Conservation (phyloP, 1,140 invertebrate species). For the Drosophila sproati region DNA sequence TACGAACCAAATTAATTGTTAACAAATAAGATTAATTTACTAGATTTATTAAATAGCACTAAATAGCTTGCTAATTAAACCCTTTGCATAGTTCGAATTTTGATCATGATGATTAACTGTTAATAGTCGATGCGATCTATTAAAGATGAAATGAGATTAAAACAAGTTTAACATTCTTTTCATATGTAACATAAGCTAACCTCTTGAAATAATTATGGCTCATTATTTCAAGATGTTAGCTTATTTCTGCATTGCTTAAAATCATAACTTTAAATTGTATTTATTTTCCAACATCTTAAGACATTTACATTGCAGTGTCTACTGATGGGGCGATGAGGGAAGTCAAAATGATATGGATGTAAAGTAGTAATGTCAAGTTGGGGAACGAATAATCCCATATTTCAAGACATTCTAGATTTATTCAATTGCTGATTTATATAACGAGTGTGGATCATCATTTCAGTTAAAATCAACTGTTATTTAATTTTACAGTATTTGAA, state of each 20-base stretch:
- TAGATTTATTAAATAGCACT: conserved; percentile 21
- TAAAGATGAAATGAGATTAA: conserved; percentile 13
- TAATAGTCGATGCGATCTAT: conserved; percentile 16
- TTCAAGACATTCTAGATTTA: not conserved
- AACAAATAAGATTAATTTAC: conserved; percentile 36
- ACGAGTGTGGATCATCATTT: too few relatives aligned
- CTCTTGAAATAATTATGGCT: conserved; percentile 1
- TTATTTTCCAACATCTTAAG: not conserved
- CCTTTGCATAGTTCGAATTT: conserved; percentile 15
- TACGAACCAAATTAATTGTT: conserved; percentile 50
- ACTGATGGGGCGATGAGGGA: too few relatives aligned
- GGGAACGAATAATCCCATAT: too few relatives aligned
- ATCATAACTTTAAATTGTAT: not conserved
- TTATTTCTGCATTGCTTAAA: not conserved
- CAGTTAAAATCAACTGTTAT: too few relatives aligned
- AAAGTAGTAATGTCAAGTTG: too few relatives aligned
- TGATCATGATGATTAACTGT: not conserved
- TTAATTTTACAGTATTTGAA: too few relatives aligned
- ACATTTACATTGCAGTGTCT: too few relatives aligned
- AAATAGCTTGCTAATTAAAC: conserved; percentile 23
- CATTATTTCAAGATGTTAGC: not conserved
- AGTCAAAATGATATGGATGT: too few relatives aligned
- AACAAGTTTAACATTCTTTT: conserved; percentile 9
- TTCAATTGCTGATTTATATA: conserved; percentile 8
- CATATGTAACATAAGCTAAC: conserved; percentile 22